These are phyloP conservation scores for Hyles vespertilio DNA, from an alignment of 1,140 invertebrate genomes.

Conservation along the genomic window DNA sequence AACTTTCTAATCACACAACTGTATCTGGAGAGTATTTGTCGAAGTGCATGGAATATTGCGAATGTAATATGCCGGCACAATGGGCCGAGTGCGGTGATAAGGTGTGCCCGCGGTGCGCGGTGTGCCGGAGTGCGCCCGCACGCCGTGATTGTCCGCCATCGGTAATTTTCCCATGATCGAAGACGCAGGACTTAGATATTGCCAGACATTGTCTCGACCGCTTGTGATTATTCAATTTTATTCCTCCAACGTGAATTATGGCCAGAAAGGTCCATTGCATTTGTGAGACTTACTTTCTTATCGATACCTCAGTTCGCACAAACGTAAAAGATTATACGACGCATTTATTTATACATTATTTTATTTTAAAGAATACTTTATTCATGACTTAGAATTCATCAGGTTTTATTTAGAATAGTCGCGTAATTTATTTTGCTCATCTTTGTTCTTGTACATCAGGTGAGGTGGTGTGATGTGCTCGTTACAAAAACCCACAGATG, in stretches of 20 bases:
- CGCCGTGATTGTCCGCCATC: constrained; percentile 39
- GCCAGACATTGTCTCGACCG: too few species aligned
- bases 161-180: constrained; percentile 51
- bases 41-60: constrained; percentile 52
- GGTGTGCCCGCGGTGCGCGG: constrained; percentile 26
- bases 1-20: constrained; percentile 50
- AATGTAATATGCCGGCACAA: constrained; percentile 53
- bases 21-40: constrained; percentile 54
- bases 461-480: too few species aligned
- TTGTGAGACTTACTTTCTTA: too few species aligned
- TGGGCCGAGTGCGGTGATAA: constrained; percentile 42
- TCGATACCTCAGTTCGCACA: too few species aligned
- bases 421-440: too few species aligned
- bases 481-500: too few species aligned
- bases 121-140: constrained; percentile 15
- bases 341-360: too few species aligned
- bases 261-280: background rate
- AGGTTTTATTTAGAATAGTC: too few species aligned
- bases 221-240: constrained; percentile 8
- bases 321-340: too few species aligned
- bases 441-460: too few species aligned
- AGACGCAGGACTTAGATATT: background rate
- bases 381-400: too few species aligned
- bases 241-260: background rate
- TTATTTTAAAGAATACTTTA: too few species aligned